A percentile compares a stretch with the other conserved stretches of the same genome.
These are phyloP conservation scores for Colletes collaris DNA, from an alignment of 2,888 invertebrate species.

Conservation along the genomic window DNA sequence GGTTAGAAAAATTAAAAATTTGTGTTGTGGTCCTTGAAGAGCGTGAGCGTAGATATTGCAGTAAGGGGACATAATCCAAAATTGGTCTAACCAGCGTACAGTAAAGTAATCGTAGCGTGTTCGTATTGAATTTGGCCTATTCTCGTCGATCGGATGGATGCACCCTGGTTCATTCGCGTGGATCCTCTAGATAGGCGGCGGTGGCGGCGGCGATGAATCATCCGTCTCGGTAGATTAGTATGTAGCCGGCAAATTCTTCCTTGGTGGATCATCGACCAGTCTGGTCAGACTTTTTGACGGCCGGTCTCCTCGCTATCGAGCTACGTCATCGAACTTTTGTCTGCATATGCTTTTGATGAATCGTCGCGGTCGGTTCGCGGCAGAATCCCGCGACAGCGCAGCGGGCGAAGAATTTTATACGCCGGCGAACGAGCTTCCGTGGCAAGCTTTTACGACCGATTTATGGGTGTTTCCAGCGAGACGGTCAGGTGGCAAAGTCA, in stretches of 20 bases:
- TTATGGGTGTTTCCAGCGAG: conserved; percentile 24
- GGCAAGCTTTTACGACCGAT: too few relatives aligned
- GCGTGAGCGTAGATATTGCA: too few relatives aligned
- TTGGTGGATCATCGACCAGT: conserved; percentile 29
- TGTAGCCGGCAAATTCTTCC: conserved; percentile 41
- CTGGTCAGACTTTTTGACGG: conserved; percentile 31
- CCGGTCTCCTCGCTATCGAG: conserved; percentile 18
- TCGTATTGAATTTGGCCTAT: conserved; percentile 29
- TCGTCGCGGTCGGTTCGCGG: too few relatives aligned
- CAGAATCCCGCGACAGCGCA: too few relatives aligned
- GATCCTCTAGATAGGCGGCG: conserved; percentile 30
- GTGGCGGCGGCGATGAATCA: conserved; percentile 52
- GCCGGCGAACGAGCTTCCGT: too few relatives aligned
- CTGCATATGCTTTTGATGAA: too few relatives aligned
- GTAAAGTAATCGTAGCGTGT: too few relatives aligned
- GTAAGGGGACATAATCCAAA: too few relatives aligned
- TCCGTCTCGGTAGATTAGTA: conserved; percentile 48
- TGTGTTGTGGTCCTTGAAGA: too few relatives aligned
- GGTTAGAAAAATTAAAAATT: too few relatives aligned
- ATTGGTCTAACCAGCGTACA: too few relatives aligned
- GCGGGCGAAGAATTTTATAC: too few relatives aligned
- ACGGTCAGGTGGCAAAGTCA: conserved; percentile 61
- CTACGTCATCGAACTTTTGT: background rate
- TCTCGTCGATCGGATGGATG: background rate
- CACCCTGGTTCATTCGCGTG: background rate